phyloP scores from a whole-genome alignment of 2,797 vertebrate genomes.

The Syngnathus rostellatus region DNA sequence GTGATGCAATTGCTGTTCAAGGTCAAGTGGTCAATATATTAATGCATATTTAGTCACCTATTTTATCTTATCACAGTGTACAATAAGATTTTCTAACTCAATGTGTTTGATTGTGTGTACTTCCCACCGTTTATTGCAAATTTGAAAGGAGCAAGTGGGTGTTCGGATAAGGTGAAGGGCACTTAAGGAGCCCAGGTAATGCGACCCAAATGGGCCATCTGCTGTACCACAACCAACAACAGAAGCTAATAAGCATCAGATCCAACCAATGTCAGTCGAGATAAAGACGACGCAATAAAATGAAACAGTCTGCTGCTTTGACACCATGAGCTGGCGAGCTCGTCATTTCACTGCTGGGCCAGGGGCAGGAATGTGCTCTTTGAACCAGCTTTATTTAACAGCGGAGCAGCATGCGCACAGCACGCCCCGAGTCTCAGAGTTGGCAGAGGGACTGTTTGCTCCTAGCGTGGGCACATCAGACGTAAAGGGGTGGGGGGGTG shows the following conservation, averaged over 20 bases:
- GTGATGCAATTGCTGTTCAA: slow-evolving; percentile 6
- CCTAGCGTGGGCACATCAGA: slow-evolving; percentile 60
- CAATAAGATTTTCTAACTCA: slow-evolving; percentile 7
- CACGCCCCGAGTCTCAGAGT: slow-evolving; percentile 48
- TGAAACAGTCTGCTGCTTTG: slow-evolving; percentile 63
- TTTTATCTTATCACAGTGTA: neutral
- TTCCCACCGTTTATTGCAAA: slow-evolving; percentile 6
- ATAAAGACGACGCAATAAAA: slow-evolving; percentile 64
- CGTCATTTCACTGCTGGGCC: slow-evolving; percentile 44
- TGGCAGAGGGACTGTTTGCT: slow-evolving; percentile 50
- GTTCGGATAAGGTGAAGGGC: slow-evolving; percentile 23
- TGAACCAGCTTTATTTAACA: slow-evolving; percentile 66
- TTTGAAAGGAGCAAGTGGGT: slow-evolving; percentile 27
- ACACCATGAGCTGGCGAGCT: slow-evolving; percentile 52
- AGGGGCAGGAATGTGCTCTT: slow-evolving; percentile 67
- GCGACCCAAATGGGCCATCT: slow-evolving; percentile 56
- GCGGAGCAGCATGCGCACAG: slow-evolving; percentile 58
- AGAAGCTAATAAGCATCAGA: slow-evolving; percentile 57
- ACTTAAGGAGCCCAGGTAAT: slow-evolving; percentile 53
- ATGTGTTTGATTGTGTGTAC: slow-evolving; percentile 1
- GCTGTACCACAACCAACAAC: slow-evolving; percentile 47
- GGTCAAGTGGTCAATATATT: neutral
- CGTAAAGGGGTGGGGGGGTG: slow-evolving; percentile 25
- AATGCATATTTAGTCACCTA: neutral
- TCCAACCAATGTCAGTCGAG: slow-evolving; percentile 40